Evolutionary conservation across 2,797 vertebrate species (phyloP).

Genomic region (Dipus sagitta): DNA sequence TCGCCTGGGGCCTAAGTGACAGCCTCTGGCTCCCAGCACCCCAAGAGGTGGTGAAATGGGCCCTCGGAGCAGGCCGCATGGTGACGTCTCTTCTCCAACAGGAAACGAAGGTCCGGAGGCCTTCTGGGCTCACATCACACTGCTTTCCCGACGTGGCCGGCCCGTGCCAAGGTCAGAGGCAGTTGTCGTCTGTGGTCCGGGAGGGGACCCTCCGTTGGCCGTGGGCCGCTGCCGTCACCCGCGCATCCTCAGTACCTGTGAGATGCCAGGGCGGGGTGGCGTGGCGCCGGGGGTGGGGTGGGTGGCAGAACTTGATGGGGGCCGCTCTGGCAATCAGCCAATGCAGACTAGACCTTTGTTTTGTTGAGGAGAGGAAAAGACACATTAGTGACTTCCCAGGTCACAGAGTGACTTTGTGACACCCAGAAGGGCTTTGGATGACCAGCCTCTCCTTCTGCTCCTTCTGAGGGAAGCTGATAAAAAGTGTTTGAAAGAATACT

Average conservation of each 20-base stretch:
- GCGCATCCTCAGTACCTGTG: not conserved
- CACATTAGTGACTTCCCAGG: constrained; percentile 46
- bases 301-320: not conserved
- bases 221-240: not conserved
- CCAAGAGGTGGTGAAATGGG: no score
- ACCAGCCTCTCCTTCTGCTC: not conserved
- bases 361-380: constrained; percentile 58
- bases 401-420: constrained; percentile 43
- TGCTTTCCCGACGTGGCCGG: not conserved
- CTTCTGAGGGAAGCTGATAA: constrained; percentile 21
- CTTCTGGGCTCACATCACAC: not conserved
- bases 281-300: not conserved
- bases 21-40: not conserved
- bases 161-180: not conserved
- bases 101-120: not conserved
- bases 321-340: not conserved
- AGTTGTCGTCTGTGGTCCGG: not conserved
- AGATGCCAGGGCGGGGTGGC: not conserved
- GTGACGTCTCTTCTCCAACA: not conserved
- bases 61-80: not conserved
- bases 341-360: not conserved
- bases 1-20: not conserved
- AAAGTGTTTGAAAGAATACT: constrained; percentile 40
- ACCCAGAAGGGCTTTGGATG: not conserved
- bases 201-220: not conserved